Base-by-base conservation (phyloP, 92 coral and sea anemone genomes). In the Porites divaricata region DNA sequence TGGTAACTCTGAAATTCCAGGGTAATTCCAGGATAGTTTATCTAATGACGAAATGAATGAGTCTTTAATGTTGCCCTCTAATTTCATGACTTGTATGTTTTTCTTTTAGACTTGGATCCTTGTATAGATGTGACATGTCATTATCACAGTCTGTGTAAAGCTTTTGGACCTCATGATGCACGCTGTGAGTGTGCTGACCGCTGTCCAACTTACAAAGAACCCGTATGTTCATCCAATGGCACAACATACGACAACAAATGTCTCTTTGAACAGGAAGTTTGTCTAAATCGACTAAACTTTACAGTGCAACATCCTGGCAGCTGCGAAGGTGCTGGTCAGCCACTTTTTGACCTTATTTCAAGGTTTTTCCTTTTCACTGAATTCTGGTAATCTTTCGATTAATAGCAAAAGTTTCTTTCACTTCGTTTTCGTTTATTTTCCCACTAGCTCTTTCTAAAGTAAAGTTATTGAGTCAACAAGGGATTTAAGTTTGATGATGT, bases 201-300 rank as follows among this genome's bases (percentile, higher is more conserved):
- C 45, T 90, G 94, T 68, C 91, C 94, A 15, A 83, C 94, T 52
- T 78, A 64, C 53, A 86, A 90, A 80, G 91, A 87, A 51, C 91
- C 91, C 41, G 80, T 91, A 13, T 91, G 94, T 51, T 89, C 91
- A 35, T 91, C 94, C 15, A 91, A 91, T 51, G 94, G 94, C 64
- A 76, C 87, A 25, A 73, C 87, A 20, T 88, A 67, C 45, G 91
- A 76, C 83, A 91, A 91, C 65, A 76, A 80, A 53, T 91, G 95
- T 80, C 45, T 88, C 51, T 88, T 80, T 74, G 75, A 80, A 52
- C 87, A 75, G 70, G 92, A 85, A 49, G 67, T 85, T 35, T 91
- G 95, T 65, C 74, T 59, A 13, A 28, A 72, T 12, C 78, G 68
- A 73, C 79, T 21, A 5, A 88, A 88, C 76, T 81, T 78, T 73